Evolutionary conservation across 2,888 invertebrate genomes (phyloP).

Genomic region (Sarcophaga caerulescens): DNA sequence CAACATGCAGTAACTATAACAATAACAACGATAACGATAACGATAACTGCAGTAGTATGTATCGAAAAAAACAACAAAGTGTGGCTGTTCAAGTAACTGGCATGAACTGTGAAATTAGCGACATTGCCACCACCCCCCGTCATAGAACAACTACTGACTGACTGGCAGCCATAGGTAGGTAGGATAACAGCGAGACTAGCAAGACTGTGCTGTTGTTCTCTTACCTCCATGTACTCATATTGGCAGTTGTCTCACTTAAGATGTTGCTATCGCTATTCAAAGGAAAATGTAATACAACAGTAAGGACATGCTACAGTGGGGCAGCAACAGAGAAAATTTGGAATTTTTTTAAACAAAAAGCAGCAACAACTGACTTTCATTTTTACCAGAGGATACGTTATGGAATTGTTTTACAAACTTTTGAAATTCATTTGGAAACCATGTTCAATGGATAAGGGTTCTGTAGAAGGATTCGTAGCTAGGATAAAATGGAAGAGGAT

Average conservation of each 20-base stretch:
- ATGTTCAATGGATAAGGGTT: too few species aligned
- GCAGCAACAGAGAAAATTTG: too few species aligned
- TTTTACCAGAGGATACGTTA: too few species aligned
- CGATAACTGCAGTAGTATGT: not conserved
- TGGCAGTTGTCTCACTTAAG: conserved; percentile 28
- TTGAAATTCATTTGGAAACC: too few species aligned
- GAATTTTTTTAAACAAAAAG: too few species aligned
- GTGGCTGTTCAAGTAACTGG: conserved; percentile 58
- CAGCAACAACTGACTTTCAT: too few species aligned
- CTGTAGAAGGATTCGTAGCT: too few species aligned
- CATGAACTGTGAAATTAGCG: conserved; percentile 67
- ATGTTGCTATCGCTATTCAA: conserved; percentile 27
- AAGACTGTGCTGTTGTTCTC: too few species aligned
- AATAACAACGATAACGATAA: conserved; percentile 1
- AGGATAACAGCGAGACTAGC: too few species aligned
- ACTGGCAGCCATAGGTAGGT: not conserved
- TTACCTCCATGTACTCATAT: not conserved
- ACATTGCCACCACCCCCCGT: conserved; percentile 55
- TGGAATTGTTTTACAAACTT: too few species aligned
- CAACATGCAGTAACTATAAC: not conserved
- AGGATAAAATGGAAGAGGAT: too few species aligned
- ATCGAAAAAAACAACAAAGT: not conserved
- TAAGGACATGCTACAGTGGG: conserved; percentile 37
- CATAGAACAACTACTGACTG: conserved; percentile 17
- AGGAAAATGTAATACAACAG: conserved; percentile 8